Evolutionary conservation across 2,888 invertebrate species (phyloP).

Genomic region (Apodemia mormo): DNA sequence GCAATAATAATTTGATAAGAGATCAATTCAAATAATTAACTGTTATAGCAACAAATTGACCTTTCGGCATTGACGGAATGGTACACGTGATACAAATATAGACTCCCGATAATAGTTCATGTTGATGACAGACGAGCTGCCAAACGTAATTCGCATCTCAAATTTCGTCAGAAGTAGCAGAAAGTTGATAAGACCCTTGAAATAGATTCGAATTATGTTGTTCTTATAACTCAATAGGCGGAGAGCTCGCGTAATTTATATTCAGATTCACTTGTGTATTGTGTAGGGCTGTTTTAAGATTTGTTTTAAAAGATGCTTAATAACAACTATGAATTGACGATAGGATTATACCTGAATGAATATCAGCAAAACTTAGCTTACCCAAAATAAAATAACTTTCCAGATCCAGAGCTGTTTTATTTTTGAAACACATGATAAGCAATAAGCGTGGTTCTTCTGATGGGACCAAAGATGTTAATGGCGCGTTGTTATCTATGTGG

Average conservation of each 20-base stretch:
- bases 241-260: background rate
- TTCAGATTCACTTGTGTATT: no score
- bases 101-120: background rate
- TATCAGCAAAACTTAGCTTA: no score
- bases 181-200: slow-evolving; percentile 1
- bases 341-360: no score
- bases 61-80: background rate
- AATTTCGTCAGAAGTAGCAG: slow-evolving; percentile 19
- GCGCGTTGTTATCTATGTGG: no score
- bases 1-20: background rate
- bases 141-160: slow-evolving; percentile 19
- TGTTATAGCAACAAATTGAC: slow-evolving; percentile 12
- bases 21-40: background rate
- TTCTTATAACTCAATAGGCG: background rate
- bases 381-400: no score
- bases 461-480: no score
- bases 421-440: no score
- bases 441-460: no score
- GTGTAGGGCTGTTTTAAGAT: no score
- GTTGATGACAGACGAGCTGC: slow-evolving; percentile 21
- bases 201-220: background rate
- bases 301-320: no score
- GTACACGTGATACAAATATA: background rate
- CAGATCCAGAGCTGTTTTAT: no score
- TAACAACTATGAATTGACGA: no score